Evolutionary conservation across 1,140 invertebrate species (phyloP).

Genomic region (Drosophila nigromelanica): DNA sequence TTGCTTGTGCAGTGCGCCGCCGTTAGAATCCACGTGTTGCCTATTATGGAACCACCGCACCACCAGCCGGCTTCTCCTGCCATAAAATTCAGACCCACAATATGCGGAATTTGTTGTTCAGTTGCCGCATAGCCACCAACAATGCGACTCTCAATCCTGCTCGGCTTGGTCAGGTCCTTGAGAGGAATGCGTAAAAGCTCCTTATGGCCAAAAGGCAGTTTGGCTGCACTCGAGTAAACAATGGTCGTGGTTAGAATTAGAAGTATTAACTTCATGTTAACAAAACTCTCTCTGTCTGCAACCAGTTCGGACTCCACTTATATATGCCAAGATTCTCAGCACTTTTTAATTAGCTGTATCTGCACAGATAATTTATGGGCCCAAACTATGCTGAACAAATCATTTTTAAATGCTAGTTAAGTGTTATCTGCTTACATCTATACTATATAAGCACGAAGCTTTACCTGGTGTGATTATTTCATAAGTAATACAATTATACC

Average conservation of each 20-base stretch:
- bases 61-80: conserved; percentile 48
- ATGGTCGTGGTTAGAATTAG: background rate
- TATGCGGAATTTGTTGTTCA: conserved; percentile 84
- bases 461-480: too few species aligned
- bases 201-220: background rate
- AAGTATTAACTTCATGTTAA: background rate
- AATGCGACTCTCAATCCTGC: conserved; percentile 28
- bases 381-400: background rate
- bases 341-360: background rate
- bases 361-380: background rate
- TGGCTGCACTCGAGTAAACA: background rate
- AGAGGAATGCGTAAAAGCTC: background rate
- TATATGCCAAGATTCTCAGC: background rate
- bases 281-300: background rate
- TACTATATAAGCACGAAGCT: too few species aligned
- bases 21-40: conserved; percentile 85
- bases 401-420: background rate
- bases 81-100: conserved; percentile 81
- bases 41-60: conserved; percentile 87
- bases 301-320: background rate
- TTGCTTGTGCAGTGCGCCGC: conserved; percentile 79
- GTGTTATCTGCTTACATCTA: background rate
- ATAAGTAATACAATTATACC: too few species aligned
- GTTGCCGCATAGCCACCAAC: conserved; percentile 33
- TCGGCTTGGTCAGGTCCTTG: background rate